Evolutionary conservation across 2,113 vertebrate species (phyloP).

Genomic region (Otus sunia): DNA sequence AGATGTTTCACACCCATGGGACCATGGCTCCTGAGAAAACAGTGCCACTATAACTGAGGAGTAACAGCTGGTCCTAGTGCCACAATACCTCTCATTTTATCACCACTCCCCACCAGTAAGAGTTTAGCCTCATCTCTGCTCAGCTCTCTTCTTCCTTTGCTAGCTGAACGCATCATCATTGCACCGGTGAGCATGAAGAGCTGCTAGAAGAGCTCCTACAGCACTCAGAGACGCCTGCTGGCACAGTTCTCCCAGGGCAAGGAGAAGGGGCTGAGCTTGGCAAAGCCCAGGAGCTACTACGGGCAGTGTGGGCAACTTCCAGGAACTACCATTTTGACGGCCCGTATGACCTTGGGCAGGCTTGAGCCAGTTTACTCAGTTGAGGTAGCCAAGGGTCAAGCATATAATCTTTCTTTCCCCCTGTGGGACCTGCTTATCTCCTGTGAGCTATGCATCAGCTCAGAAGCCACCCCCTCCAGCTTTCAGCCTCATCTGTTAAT

Average conservation of each 20-base stretch:
- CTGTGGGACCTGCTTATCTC: rapidly evolving
- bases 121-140: neutral
- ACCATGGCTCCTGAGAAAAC: neutral
- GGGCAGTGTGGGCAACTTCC: neutral
- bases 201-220: neutral
- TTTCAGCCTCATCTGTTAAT: neutral
- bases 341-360: neutral
- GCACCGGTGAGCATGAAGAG: rapidly evolving
- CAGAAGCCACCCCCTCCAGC: neutral
- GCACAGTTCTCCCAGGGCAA: neutral
- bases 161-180: rapidly evolving
- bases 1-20: neutral
- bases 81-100: neutral
- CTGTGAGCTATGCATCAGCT: neutral
- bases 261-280: neutral
- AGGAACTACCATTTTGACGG: neutral
- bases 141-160: neutral
- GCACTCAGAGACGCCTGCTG: neutral
- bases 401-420: neutral
- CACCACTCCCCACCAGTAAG: rapidly evolving
- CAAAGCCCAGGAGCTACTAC: neutral
- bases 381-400: neutral
- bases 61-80: neutral
- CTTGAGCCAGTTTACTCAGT: neutral
- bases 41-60: neutral